phyloP scores from a whole-genome alignment of 2,888 invertebrate species.

The Ischnus inquisitorius region DNA sequence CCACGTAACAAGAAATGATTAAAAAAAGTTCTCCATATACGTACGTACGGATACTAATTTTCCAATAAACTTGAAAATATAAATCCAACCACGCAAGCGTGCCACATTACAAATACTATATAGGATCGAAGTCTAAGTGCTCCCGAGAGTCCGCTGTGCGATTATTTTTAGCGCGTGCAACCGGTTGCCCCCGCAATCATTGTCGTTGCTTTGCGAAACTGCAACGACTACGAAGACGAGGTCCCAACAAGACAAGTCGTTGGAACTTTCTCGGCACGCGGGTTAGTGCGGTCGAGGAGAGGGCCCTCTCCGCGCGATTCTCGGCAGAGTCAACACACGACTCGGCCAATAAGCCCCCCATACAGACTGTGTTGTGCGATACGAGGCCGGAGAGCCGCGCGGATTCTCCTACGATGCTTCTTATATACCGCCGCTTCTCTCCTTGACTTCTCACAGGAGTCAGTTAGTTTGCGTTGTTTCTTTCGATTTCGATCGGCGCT shows the following conservation, averaged over 20 bases:
- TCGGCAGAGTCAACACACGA: constrained; percentile 1
- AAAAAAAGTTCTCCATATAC: no score
- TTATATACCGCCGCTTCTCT: background rate
- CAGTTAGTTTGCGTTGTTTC: constrained; percentile 69
- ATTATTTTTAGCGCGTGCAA: constrained; percentile 83
- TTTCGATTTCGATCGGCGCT: constrained; percentile 78
- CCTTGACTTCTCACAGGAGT: constrained; percentile 27
- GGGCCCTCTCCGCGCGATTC: constrained; percentile 2
- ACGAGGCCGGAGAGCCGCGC: constrained; percentile 53
- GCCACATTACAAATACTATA: constrained; percentile 10
- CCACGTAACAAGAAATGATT: background rate
- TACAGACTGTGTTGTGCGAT: constrained; percentile 55
- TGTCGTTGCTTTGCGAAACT: constrained; percentile 83
- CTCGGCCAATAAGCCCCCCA: constrained; percentile 52
- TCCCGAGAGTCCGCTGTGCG: constrained; percentile 45
- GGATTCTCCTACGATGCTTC: constrained; percentile 36
- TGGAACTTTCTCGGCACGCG: constrained; percentile 46
- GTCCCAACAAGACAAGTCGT: constrained; percentile 31
- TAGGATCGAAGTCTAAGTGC: constrained; percentile 32
- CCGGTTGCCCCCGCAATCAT: constrained; percentile 84
- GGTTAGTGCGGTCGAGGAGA: constrained; percentile 22
- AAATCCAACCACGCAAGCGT: background rate
- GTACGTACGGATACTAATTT: background rate
- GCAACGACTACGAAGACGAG: constrained; percentile 65
- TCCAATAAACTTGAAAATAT: constrained; percentile 14